Conservation (phyloP, 2,797 vertebrate species). For the Semotilus atromaculatus region DNA sequence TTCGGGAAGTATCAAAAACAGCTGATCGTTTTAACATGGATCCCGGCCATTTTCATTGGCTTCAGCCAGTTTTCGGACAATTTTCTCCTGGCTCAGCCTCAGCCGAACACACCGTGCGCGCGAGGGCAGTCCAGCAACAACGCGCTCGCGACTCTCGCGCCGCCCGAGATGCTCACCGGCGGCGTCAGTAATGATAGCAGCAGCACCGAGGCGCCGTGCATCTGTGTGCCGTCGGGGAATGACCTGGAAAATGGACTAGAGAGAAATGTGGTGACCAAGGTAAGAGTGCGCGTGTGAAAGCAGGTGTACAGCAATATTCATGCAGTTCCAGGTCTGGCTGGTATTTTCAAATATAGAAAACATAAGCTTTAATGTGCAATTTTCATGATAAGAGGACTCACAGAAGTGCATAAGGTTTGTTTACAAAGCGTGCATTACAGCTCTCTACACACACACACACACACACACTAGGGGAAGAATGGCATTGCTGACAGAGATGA, state of each 20-base stretch:
- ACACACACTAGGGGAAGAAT: constrained; percentile 26
- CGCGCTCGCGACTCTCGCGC: constrained; percentile 19
- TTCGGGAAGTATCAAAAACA: constrained; percentile 91
- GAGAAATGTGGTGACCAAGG: constrained; percentile 94
- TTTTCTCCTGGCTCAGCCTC: constrained; percentile 91
- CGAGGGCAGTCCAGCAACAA: constrained; percentile 66
- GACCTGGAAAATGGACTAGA: constrained; percentile 86
- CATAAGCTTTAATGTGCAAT: not conserved
- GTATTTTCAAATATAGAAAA: not conserved
- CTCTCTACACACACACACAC: not conserved
- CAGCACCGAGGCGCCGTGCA: constrained; percentile 69
- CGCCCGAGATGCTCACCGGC: not conserved
- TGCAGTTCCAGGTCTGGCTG: not conserved
- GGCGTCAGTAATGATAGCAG: constrained; percentile 2
- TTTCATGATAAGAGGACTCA: not conserved
- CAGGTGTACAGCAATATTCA: not conserved
- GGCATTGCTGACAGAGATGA: constrained; percentile 45
- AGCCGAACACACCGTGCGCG: constrained; percentile 86
- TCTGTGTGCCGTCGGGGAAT: constrained; percentile 83
- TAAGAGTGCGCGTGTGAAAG: constrained; percentile 65
- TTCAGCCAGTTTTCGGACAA: constrained; percentile 96
- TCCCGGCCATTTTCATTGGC: constrained; percentile 93
- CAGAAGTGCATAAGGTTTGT: constrained; percentile 1
- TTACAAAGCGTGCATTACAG: constrained; percentile 9
- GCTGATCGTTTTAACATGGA: constrained; percentile 94